Percentiles rank a stretch among this genome's conserved stretches.
Conservation (phyloP, 2,113 vertebrate species). For the Salvator merianae region DNA sequence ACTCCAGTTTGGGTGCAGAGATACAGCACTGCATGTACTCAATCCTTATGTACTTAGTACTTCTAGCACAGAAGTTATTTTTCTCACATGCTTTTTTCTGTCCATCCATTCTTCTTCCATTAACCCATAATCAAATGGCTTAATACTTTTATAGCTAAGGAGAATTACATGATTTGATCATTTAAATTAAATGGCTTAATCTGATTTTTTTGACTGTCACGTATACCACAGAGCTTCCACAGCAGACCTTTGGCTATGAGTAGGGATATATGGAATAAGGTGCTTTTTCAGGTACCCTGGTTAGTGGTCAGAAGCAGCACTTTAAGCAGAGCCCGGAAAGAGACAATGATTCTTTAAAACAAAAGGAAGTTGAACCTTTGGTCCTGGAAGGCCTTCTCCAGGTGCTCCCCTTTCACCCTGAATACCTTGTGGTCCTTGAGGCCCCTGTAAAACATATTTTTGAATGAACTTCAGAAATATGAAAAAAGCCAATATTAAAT, state of each 20-base stretch:
- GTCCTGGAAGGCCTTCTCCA: slow-evolving; percentile 88
- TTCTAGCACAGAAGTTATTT: background rate
- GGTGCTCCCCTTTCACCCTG: slow-evolving; percentile 85
- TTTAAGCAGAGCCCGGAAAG: too few species aligned
- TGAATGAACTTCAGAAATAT: slow-evolving; percentile 18
- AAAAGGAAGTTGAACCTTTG: slow-evolving; percentile 78
- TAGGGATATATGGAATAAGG: too few species aligned
- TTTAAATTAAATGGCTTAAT: too few species aligned
- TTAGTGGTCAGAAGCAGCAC: too few species aligned
- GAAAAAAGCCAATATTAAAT: slow-evolving; percentile 18
- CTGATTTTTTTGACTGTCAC: too few species aligned
- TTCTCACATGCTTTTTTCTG: too few species aligned
- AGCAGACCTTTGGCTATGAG: too few species aligned
- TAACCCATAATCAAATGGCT: background rate
- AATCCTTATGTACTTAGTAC: background rate
- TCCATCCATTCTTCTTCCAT: background rate
- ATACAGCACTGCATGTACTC: background rate
- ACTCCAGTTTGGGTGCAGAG: background rate
- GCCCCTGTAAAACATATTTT: slow-evolving; percentile 76
- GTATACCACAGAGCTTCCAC: background rate
- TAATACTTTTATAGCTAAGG: too few species aligned
- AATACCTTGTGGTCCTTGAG: slow-evolving; percentile 88
- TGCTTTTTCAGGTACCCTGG: too few species aligned
- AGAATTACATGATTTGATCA: too few species aligned
- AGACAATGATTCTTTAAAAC: background rate